phyloP scores from a whole-genome alignment of 2,888 invertebrate species.

The Ochlodes sylvanus region DNA sequence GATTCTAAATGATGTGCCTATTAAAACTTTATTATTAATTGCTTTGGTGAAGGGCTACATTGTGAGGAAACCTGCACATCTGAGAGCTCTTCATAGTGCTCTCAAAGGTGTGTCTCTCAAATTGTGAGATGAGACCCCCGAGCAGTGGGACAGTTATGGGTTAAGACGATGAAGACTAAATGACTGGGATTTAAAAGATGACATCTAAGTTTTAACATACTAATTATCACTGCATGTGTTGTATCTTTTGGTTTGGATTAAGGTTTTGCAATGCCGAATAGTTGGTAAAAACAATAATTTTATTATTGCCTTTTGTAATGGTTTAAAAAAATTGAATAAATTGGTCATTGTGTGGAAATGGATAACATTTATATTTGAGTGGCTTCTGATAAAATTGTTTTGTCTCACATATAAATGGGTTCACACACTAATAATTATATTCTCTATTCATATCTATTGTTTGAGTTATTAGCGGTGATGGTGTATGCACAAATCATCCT shows the following conservation, averaged over 20 bases:
- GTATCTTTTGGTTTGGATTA: neutral
- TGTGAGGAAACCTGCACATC: no score
- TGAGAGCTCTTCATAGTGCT: no score
- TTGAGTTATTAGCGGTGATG: neutral
- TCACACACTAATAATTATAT: neutral
- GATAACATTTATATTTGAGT: neutral
- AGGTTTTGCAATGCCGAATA: neutral
- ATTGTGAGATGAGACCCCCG: no score
- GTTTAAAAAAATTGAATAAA: neutral
- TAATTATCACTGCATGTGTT: neutral
- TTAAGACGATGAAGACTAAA: no score
- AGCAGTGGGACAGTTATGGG: no score
- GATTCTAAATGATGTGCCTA: no score
- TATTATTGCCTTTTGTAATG: neutral
- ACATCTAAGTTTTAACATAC: neutral
- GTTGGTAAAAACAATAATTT: no score
- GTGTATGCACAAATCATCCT: neutral
- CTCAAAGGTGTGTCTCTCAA: no score
- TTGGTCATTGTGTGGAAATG: slow-evolving; percentile 1
- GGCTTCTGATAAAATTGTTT: neutral
- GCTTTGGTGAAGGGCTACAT: no score
- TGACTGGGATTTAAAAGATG: no score
- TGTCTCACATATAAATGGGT: neutral
- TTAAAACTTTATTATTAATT: no score
- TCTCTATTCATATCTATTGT: slow-evolving; percentile 1